Conservation (phyloP, 2,113 vertebrate species). For the Chaenocephalus aceratus region DNA sequence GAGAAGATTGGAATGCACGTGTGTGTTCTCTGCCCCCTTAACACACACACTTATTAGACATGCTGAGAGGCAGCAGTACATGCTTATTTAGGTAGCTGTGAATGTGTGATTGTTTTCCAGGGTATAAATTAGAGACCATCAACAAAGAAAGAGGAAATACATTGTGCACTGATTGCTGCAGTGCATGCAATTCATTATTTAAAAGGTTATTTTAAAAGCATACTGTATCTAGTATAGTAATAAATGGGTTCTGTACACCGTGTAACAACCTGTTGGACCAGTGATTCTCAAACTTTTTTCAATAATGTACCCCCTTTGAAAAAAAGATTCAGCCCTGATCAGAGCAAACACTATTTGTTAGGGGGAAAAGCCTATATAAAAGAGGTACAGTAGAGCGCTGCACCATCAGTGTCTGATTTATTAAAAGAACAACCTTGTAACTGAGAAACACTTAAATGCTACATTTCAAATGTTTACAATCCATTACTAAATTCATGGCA, state of each 20-base stretch:
- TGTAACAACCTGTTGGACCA: conserved; percentile 13
- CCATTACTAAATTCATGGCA: too few relatives aligned
- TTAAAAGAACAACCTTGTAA: too few relatives aligned
- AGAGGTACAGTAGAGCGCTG: too few relatives aligned
- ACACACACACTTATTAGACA: conserved; percentile 56
- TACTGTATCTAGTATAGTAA: conserved; percentile 17
- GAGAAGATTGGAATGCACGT: conserved; percentile 49
- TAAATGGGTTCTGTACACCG: conserved; percentile 4
- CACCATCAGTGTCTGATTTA: too few relatives aligned
- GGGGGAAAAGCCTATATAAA: too few relatives aligned
- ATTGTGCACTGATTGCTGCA: conserved; percentile 60
- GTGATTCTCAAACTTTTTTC: too few relatives aligned
- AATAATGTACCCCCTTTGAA: too few relatives aligned
- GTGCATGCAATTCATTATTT: conserved; percentile 44
- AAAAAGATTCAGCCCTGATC: too few relatives aligned
- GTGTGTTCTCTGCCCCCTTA: conserved; percentile 42
- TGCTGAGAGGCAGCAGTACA: conserved; percentile 67
- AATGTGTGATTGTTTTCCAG: conserved; percentile 75
- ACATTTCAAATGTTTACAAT: too few relatives aligned
- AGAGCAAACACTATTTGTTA: too few relatives aligned
- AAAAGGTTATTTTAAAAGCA: conserved; percentile 36
- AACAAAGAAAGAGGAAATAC: conserved; percentile 66
- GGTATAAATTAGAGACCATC: conserved; percentile 77
- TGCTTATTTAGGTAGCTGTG: conserved; percentile 67
- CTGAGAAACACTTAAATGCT: too few relatives aligned